Evolutionary conservation across 2,113 vertebrate genomes (phyloP), one percentile per base, ranked within the genome.

Genomic region (Dryoscopus gambensis): DNA sequence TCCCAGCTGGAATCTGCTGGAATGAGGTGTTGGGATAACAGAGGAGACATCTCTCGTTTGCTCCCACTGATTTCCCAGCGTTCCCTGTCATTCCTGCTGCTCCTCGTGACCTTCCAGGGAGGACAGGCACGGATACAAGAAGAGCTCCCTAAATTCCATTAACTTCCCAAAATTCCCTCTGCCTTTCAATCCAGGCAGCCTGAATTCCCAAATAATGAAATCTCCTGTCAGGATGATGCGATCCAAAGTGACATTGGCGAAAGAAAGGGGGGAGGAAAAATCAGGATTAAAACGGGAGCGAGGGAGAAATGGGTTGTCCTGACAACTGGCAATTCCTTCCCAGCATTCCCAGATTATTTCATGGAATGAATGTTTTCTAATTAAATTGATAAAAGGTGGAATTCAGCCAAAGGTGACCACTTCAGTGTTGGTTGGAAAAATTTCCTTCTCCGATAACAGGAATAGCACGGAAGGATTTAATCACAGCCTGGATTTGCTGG

Each of bases 171-270:
- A 49, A n/a, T 31, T 50, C 52, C 60, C 60, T 44, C 44, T 56
- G 84, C 76, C 86, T 84, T 88, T 80, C 90, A 52, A 64, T 81
- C 76, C 81, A 35, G 68, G 23, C n/a, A 15, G 52, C 68, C 90
- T 62, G 65, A 84, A 84, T 65, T 73, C 56, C 91, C 63, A 62
- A 87, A 71, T 64, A 94, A 94, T 81, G 69, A 93, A 87, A 93
- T 87, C 85, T 83, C 79, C 69, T 28, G 80, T 89, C 82, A 84
- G 69, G 77, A 65, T 87, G 91, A 97, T 69, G 31, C n/a, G 97
- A 96, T 96, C 87, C 85, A 84, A 93, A 96, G 84, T 93, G 93
- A 96, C 91, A 92, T 24, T 37, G 46, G 68, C 90, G 82, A 89
- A 80, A 69, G 57, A 40, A 79, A 14, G 28, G 23, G 40, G 53